Evolutionary conservation across 53 echinoderm and acorn worm species (phyloP).

Genomic region (Antedon mediterranea): DNA sequence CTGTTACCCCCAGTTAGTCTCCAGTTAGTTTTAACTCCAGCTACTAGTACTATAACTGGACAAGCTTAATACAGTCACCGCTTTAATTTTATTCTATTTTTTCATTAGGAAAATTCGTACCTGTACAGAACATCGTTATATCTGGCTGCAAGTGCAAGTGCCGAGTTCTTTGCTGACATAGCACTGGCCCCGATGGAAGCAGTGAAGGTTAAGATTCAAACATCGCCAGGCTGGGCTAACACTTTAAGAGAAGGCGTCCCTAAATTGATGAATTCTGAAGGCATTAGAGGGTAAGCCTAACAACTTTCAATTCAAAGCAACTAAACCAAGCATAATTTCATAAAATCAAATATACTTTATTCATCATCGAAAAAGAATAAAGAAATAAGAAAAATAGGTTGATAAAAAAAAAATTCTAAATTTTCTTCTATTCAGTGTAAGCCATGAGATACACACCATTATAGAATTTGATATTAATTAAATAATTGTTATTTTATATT

Average conservation of each 20-base stretch:
- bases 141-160: conserved; percentile 86
- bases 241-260: conserved; percentile 66
- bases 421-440: too few species aligned
- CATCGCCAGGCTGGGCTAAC: conserved; percentile 64
- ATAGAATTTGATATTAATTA: background rate
- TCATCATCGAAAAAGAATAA: too few species aligned
- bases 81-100: background rate
- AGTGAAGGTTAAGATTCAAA: conserved; percentile 73
- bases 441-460: background rate
- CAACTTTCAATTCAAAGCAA: too few species aligned
- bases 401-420: too few species aligned
- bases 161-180: conserved; percentile 96
- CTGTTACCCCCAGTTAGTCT: too few species aligned
- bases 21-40: too few species aligned
- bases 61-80: too few species aligned
- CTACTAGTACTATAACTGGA: too few species aligned
- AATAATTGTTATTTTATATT: background rate
- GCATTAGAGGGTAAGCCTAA: conserved; percentile 59
- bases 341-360: too few species aligned
- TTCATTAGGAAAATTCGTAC: conserved; percentile 45
- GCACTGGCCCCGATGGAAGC: conserved; percentile 95
- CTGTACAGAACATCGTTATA: conserved; percentile 74
- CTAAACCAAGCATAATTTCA: too few species aligned
- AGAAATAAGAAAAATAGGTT: too few species aligned
- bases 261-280: conserved; percentile 57